Base-by-base conservation (phyloP, 1,140 invertebrate genomes). In the Condylostylus longicornis region DNA sequence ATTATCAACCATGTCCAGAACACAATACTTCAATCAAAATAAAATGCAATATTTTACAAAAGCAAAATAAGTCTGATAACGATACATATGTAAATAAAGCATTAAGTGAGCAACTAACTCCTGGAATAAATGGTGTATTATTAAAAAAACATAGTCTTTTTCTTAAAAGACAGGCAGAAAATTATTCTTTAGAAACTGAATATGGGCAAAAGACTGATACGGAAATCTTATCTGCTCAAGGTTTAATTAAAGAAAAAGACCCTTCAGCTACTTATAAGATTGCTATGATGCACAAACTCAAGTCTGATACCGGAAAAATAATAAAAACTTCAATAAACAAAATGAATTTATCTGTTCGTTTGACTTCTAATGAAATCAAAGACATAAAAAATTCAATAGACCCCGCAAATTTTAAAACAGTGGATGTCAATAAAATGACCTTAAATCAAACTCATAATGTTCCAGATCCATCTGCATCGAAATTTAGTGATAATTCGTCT, bases 341-440 rank as follows among this genome's bases (percentile, higher is more conserved):
- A 31, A 25, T 42, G 9, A 36, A 36, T 25, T 27, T 41, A 13
- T 28, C 33, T 14, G 35, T 40, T 14, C 29, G 36, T 6, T 25
- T 45, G 18, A 46, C 43, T 22, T 13, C 36, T 14, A 18, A 17
- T 7, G 44, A 46, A 28, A 18, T 45, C 9, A 33, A 23, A 5
- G 41, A 42, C 6, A 29, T 42, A 9, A 42, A 38, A 38, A 34
- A 38, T 79, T 76, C 54, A 75, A 76, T 19, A 68, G 66, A 7
- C 73, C 79, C 40, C 78, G 75, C 51, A 69, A 69, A 45, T 74
- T 75, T n/a, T 66, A 64, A 14, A 65, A 67, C 45, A 71, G 71
- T 17, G 73, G 73, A 49, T 63, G 78, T 1, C 58, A 77, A 17
- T 61, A 27, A 27, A n/a, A 13, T 27, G 25, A 10, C 25, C 10